Percentiles rank a stretch among this genome's conserved stretches.
Evolutionary conservation across 2,888 invertebrate genomes (phyloP).

Genomic region (Agriotes lineatus): DNA sequence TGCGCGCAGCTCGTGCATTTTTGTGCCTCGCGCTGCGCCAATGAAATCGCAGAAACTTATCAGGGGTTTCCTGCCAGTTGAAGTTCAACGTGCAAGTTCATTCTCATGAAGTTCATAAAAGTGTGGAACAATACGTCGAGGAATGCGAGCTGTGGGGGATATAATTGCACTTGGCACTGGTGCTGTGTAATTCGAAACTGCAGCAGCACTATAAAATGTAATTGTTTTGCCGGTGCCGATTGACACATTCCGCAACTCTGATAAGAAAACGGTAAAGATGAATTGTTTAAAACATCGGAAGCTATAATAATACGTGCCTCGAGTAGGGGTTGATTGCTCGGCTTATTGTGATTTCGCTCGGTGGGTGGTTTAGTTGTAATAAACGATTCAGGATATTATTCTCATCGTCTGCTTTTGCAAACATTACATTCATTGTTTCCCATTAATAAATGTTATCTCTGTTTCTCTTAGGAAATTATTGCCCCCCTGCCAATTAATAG

Average conservation of each 20-base stretch:
- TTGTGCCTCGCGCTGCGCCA: neutral
- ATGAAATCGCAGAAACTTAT: neutral
- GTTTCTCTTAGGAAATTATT: too few relatives aligned
- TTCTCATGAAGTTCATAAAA: constrained; percentile 26
- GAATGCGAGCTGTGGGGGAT: constrained; percentile 9
- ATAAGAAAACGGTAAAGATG: neutral
- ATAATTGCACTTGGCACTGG: constrained; percentile 19
- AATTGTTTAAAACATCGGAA: neutral
- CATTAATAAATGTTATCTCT: too few relatives aligned
- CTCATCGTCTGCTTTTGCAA: too few relatives aligned
- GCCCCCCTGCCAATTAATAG: too few relatives aligned
- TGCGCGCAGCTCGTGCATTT: too few relatives aligned
- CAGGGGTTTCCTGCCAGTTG: neutral
- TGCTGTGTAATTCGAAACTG: constrained; percentile 1
- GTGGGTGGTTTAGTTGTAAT: too few relatives aligned
- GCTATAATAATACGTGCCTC: too few relatives aligned
- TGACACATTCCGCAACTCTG: constrained; percentile 4
- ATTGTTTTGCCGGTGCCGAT: constrained; percentile 16
- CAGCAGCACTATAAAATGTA: constrained; percentile 1
- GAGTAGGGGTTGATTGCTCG: too few relatives aligned
- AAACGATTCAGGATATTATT: too few relatives aligned
- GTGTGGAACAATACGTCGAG: constrained; percentile 17
- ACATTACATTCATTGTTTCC: too few relatives aligned
- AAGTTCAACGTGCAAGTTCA: constrained; percentile 32
- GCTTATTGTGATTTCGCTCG: too few relatives aligned